Percentiles rank a stretch among this genome's conserved stretches.
Conservation (phyloP, 1,140 invertebrate genomes). For the Epicauta chinensis region DNA sequence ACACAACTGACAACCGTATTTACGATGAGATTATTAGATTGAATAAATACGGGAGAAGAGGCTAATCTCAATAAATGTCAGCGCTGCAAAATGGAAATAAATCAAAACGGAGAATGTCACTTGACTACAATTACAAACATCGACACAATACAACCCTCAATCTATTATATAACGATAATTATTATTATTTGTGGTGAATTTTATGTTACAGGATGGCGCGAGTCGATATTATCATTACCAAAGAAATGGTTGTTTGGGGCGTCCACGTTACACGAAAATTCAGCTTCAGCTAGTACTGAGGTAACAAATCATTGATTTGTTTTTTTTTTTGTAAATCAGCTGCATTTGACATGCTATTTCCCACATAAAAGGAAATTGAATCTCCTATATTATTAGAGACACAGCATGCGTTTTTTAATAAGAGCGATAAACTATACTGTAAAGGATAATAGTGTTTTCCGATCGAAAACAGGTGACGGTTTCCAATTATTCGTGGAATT, state of each 20-base stretch:
- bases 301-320: conserved; percentile 26
- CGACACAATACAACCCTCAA: conserved; percentile 21
- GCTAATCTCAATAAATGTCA: conserved; percentile 30
- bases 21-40: conserved; percentile 23
- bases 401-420: no score
- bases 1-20: conserved; percentile 7
- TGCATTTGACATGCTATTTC: conserved; percentile 19
- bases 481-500: no score
- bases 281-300: conserved; percentile 31
- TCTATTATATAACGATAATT: conserved; percentile 38
- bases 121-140: conserved; percentile 32
- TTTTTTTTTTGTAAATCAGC: conserved; percentile 1
- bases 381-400: no score
- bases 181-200: conserved; percentile 36
- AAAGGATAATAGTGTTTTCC: no score
- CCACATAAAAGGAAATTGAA: not conserved
- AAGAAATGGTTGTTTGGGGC: conserved; percentile 59
- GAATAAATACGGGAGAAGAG: conserved; percentile 21
- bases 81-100: conserved; percentile 21
- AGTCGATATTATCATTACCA: conserved; percentile 56
- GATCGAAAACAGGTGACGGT: no score
- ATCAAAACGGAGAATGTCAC: conserved; percentile 28
- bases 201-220: conserved; percentile 62
- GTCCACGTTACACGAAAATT: conserved; percentile 35
- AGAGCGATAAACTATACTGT: no score